A percentile compares a stretch with the other conserved stretches of the same genome.
phyloP scores from a whole-genome alignment of 2,113 vertebrate species.

The Zosterops pallidus region DNA sequence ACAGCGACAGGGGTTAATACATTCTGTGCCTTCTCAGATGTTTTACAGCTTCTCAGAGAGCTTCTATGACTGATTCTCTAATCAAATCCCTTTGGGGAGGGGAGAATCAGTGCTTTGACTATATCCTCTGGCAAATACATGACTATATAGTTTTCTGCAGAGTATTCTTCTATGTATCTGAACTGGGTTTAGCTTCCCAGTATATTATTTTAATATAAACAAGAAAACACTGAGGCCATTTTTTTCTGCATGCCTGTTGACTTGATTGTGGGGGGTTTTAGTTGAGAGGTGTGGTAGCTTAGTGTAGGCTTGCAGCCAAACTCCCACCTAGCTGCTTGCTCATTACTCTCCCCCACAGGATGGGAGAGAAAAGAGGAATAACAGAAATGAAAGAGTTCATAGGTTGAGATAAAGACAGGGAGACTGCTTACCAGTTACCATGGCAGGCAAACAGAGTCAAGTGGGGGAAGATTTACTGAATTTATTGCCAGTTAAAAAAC shows the following conservation, averaged over 20 bases:
- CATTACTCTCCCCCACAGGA: neutral
- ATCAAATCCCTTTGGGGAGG: neutral
- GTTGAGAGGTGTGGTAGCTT: neutral
- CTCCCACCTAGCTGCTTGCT: neutral
- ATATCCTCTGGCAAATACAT: neutral
- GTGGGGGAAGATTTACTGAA: neutral
- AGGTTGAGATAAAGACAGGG: neutral
- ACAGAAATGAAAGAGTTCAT: neutral
- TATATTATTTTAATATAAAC: neutral
- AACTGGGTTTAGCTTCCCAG: neutral
- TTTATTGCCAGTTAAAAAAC: neutral
- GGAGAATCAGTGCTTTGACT: neutral
- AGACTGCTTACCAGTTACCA: neutral
- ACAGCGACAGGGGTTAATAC: slow-evolving; percentile 26
- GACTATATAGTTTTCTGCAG: neutral
- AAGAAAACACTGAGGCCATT: neutral
- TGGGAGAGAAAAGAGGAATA: neutral
- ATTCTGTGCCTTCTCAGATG: slow-evolving; percentile 46
- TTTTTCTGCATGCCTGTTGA: neutral
- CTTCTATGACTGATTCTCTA: neutral
- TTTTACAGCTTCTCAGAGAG: slow-evolving; percentile 41
- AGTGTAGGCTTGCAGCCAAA: neutral
- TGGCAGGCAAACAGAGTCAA: neutral
- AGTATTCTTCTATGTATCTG: neutral
- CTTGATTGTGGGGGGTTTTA: neutral